phyloP scores from a whole-genome alignment of 2,888 invertebrate genomes.

The Acronicta alni region DNA sequence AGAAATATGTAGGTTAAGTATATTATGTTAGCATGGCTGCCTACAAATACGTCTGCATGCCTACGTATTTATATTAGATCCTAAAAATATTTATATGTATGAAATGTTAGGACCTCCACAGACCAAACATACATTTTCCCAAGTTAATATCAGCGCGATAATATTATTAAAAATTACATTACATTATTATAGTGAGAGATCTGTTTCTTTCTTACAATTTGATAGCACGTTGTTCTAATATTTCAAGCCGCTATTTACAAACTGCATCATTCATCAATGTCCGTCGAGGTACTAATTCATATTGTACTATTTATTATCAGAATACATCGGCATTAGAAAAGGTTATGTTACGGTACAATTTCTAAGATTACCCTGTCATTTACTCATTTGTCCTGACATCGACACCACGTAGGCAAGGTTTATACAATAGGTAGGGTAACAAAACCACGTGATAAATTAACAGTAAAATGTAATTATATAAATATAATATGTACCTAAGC shows the following conservation, averaged over 20 bases:
- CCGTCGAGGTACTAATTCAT: conserved; percentile 48
- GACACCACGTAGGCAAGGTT: conserved; percentile 44
- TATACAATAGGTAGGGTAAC: conserved; percentile 71
- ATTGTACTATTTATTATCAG: conserved; percentile 51
- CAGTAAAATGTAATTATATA: conserved; percentile 76
- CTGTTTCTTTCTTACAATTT: background rate
- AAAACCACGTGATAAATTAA: conserved; percentile 85
- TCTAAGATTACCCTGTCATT: conserved; percentile 33
- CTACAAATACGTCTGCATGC: conserved; percentile 42
- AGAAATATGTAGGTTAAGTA: conserved; percentile 29
- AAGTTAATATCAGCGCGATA: conserved; percentile 5
- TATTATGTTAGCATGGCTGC: conserved; percentile 33
- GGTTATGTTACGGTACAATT: conserved; percentile 45
- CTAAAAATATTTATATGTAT: conserved; percentile 50
- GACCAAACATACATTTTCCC: conserved; percentile 26
- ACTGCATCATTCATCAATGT: background rate
- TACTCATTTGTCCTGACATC: conserved; percentile 23
- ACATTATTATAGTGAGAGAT: background rate
- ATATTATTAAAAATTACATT: conserved; percentile 13
- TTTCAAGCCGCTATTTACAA: background rate
- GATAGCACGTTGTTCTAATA: background rate
- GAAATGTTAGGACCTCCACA: conserved; percentile 41
- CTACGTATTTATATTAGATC: conserved; percentile 54
- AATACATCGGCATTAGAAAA: conserved; percentile 44
- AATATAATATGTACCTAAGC: conserved; percentile 57